Conservation (phyloP, 1,140 invertebrate species). For the Dinothrombium tinctorium region DNA sequence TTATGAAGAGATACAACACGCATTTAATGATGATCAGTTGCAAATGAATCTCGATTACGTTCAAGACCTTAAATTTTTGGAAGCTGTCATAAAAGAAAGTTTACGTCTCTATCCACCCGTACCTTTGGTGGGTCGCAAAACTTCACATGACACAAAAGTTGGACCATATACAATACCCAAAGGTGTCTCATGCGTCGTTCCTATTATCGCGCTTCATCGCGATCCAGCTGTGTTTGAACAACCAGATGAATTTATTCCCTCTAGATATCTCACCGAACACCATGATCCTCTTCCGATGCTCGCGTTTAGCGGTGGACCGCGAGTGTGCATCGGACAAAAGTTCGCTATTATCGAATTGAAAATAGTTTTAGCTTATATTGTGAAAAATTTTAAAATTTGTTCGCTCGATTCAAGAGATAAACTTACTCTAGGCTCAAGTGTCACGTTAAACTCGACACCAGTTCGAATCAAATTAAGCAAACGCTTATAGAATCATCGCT, state of each 20-base stretch:
- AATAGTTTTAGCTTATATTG: constrained; percentile 24
- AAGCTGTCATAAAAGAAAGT: constrained; percentile 36
- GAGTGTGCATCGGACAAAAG: constrained; percentile 22
- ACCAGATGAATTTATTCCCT: constrained; percentile 25
- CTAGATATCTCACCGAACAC: constrained; percentile 21
- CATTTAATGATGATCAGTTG: not conserved
- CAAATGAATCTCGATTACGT: constrained; percentile 22
- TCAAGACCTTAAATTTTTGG: constrained; percentile 19
- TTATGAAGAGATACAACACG: too few species aligned
- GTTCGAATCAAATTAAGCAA: too few species aligned
- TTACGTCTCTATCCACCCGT: constrained; percentile 21
- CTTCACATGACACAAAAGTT: constrained; percentile 17
- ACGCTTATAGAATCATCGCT: too few species aligned
- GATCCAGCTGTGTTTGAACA: constrained; percentile 23
- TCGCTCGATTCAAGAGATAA: constrained; percentile 12
- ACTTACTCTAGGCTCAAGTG: too few species aligned
- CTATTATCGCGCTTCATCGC: constrained; percentile 24
- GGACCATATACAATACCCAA: constrained; percentile 18
- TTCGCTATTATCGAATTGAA: constrained; percentile 28
- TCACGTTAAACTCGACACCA: too few species aligned
- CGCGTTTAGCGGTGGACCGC: constrained; percentile 21
- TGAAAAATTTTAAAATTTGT: constrained; percentile 13
- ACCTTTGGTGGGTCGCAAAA: constrained; percentile 20
- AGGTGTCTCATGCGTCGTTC: constrained; percentile 22
- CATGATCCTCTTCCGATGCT: too few species aligned